A percentile compares a stretch with the other conserved stretches of the same genome.
These are phyloP conservation scores for Tethya wilhelma DNA, from an alignment of 37 sponge, comb jelly and placozoan genomes.

Conservation along the genomic window DNA sequence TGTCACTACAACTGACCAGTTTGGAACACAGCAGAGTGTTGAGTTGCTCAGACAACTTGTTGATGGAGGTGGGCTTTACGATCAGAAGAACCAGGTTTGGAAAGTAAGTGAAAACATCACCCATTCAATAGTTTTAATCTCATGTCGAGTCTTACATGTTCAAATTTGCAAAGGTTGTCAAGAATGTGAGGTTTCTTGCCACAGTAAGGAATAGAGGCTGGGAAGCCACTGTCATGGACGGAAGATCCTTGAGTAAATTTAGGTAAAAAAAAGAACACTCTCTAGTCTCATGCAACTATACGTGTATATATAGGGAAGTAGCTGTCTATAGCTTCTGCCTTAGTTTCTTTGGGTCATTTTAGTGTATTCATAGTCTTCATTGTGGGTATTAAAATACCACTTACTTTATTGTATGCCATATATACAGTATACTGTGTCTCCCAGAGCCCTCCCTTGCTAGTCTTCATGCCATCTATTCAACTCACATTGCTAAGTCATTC, in stretches of 20 bases:
- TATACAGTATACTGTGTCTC: conserved; percentile 32
- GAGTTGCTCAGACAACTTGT: conserved; percentile 76
- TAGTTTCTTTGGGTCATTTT: too few relatives aligned
- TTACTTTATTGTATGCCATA: too few relatives aligned
- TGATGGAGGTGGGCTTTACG: conserved; percentile 62
- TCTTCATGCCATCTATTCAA: conserved; percentile 17
- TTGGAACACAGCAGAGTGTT: conserved; percentile 45
- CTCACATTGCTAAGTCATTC: conserved; percentile 21
- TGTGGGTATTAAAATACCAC: background rate
- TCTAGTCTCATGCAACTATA: too few relatives aligned
- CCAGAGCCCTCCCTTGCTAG: conserved; percentile 28
- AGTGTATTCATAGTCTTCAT: background rate
- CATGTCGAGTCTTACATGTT: background rate
- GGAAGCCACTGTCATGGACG: too few relatives aligned
- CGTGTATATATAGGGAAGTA: too few relatives aligned
- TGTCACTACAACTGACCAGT: conserved; percentile 52
- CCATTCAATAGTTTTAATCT: background rate
- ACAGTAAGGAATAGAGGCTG: too few relatives aligned
- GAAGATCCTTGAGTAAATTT: too few relatives aligned
- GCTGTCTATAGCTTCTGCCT: too few relatives aligned
- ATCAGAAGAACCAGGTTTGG: conserved; percentile 53
- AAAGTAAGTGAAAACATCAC: conserved; percentile 56
- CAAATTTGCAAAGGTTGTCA: conserved; percentile 9
- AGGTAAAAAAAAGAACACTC: too few relatives aligned
- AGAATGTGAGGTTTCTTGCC: conserved; percentile 8